Percentiles rank a stretch among this genome's conserved stretches.
Conservation (phyloP, 1,140 invertebrate species). For the Drosophila eugracilis region DNA sequence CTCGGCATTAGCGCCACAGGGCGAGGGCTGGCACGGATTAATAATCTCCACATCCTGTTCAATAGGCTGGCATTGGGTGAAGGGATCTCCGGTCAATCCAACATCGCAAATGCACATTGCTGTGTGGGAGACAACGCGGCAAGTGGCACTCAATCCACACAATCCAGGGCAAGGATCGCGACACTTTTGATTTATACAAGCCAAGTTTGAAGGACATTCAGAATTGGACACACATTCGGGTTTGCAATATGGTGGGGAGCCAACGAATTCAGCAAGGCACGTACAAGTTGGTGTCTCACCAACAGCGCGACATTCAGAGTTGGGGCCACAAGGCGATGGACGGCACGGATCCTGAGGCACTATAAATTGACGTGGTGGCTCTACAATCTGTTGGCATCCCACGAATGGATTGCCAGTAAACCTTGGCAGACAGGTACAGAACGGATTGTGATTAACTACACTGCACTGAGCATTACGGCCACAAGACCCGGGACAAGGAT, state of each 20-base stretch:
- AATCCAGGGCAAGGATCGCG: slow-evolving; percentile 89
- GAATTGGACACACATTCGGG: slow-evolving; percentile 91
- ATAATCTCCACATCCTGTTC: slow-evolving; percentile 84
- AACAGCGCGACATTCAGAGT: slow-evolving; percentile 89
- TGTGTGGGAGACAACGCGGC: slow-evolving; percentile 89
- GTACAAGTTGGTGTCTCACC: slow-evolving; percentile 88
- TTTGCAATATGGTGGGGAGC: slow-evolving; percentile 90
- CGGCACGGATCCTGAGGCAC: slow-evolving; percentile 87
- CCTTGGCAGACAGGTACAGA: slow-evolving; percentile 90
- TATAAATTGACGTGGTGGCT: slow-evolving; percentile 90
- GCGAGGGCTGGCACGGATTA: slow-evolving; percentile 89
- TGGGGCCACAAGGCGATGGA: slow-evolving; percentile 91
- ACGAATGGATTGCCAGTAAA: slow-evolving; percentile 91
- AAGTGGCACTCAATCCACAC: slow-evolving; percentile 90
- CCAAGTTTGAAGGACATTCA: slow-evolving; percentile 89
- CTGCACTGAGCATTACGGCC: slow-evolving; percentile 90
- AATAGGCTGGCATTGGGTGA: slow-evolving; percentile 87
- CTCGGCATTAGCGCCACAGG: slow-evolving; percentile 91
- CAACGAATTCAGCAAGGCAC: slow-evolving; percentile 89
- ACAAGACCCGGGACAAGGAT: slow-evolving; percentile 90
- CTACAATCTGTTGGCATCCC: slow-evolving; percentile 87
- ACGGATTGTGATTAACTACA: slow-evolving; percentile 90
- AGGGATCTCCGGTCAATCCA: slow-evolving; percentile 90
- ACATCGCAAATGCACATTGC: slow-evolving; percentile 89
- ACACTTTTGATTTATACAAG: slow-evolving; percentile 90